Conservation (phyloP, 2,888 invertebrate genomes). For the Tribolium freemani region DNA sequence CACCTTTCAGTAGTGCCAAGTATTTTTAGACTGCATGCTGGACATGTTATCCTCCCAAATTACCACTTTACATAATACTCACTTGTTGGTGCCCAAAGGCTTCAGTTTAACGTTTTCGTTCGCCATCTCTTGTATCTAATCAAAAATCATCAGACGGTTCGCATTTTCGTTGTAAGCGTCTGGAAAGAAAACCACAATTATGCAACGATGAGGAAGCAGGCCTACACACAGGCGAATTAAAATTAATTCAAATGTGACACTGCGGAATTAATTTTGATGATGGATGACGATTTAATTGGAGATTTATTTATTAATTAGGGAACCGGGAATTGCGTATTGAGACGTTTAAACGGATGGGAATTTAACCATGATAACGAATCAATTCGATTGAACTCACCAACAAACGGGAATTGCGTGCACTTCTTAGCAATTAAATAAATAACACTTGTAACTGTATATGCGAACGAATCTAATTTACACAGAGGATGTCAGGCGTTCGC, state of each 20-base stretch:
- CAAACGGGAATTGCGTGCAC: background rate
- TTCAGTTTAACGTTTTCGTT: slow-evolving; percentile 51
- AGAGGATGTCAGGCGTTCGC: slow-evolving; percentile 43
- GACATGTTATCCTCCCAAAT: background rate
- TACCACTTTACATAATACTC: slow-evolving; percentile 35
- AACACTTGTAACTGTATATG: slow-evolving; percentile 4
- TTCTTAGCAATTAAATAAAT: background rate
- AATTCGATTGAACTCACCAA: background rate
- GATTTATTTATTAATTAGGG: background rate
- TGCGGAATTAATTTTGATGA: slow-evolving; percentile 1
- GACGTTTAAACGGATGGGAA: too few species aligned
- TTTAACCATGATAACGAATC: background rate
- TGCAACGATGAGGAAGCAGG: background rate
- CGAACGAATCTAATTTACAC: background rate
- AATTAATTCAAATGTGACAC: slow-evolving; percentile 20
- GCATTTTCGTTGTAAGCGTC: slow-evolving; percentile 4
- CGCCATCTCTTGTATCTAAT: slow-evolving; percentile 42
- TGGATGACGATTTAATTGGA: slow-evolving; percentile 5
- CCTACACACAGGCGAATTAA: slow-evolving; percentile 6
- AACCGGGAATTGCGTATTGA: too few species aligned
- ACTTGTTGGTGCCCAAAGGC: slow-evolving; percentile 50
- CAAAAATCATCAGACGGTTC: background rate
- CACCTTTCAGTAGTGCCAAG: slow-evolving; percentile 28
- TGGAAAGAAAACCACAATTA: background rate
- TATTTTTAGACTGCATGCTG: slow-evolving; percentile 26